A percentile compares a stretch with the other conserved stretches of the same genome.
These are phyloP conservation scores for Oscheius sp. DNA, from an alignment of 2,888 invertebrate species.

Conservation along the genomic window DNA sequence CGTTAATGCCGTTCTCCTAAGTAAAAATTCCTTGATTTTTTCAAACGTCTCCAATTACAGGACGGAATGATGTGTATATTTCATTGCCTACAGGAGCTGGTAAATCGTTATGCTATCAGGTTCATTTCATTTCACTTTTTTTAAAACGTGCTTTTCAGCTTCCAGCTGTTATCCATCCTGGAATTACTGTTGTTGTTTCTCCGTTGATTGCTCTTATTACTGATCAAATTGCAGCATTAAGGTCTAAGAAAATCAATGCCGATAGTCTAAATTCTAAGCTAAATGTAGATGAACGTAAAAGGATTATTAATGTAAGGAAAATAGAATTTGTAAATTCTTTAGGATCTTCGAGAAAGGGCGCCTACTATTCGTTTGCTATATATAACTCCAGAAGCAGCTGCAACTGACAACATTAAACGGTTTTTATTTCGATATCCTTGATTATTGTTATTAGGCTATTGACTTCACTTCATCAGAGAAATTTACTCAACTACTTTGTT, in stretches of 20 bases:
- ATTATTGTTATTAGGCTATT: conserved; percentile 33
- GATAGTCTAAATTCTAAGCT: conserved; percentile 94
- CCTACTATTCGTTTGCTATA: conserved; percentile 89
- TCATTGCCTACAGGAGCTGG: conserved; percentile 98
- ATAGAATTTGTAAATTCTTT: not conserved
- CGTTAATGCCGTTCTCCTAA: conserved; percentile 54
- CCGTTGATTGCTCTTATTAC: conserved; percentile 92
- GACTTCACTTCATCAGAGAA: conserved; percentile 74
- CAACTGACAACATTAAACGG: conserved; percentile 78
- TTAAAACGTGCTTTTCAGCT: conserved; percentile 79
- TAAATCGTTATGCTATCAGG: conserved; percentile 95
- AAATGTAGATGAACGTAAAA: conserved; percentile 82
- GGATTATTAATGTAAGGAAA: conserved; percentile 78
- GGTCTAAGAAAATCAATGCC: conserved; percentile 83
- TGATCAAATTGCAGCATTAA: conserved; percentile 86
- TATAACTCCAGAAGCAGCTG: conserved; percentile 95
- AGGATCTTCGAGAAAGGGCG: conserved; percentile 56
- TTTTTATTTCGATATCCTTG: not conserved
- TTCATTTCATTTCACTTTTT: conserved; percentile 76
- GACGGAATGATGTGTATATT: conserved; percentile 87
- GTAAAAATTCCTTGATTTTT: conserved; percentile 37
- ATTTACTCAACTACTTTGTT: conserved; percentile 88
- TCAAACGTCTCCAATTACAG: conserved; percentile 64
- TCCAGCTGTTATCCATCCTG: conserved; percentile 86
- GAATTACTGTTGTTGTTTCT: conserved; percentile 91